Evolutionary conservation across 1,140 invertebrate genomes (phyloP), one percentile per base, ranked within the genome.

Genomic region (Ephestia elutella): DNA sequence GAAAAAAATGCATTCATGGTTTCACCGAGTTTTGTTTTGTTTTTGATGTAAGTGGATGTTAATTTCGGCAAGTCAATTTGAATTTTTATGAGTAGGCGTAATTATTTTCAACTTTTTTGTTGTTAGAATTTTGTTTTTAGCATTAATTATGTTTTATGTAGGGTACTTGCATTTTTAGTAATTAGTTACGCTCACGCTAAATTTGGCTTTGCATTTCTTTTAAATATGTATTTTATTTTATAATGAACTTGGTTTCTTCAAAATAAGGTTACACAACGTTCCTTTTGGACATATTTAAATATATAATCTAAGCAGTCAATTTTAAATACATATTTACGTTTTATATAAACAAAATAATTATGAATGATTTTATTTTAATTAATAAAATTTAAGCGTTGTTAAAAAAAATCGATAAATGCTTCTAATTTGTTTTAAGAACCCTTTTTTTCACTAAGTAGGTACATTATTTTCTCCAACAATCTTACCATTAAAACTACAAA

Each of bases 21-120:
- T 15, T 55, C 54, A 35, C 54, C 20, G 21, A 17, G 21, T 53
- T 53, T 10, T 21, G 20, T 53, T 53, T 53, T 53, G 20, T 25
- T 53, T 53, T 25, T 25, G 9, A 19, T 50, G 18, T 20, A 35
- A 35, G 10, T 35, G 1, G 30, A 32, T 32, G 30, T 32, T 32
- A 32, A 32, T 44, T 17, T 44, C 7, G 38, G 38, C 15, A n/a
- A 44, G 38, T n/a, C 38, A 44, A 44, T 44, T 44, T 32, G 30
- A 44, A 15, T 44, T 44, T 44, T 44, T 44, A 35, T 35, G 3
- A 44, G 13, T 44, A 44, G 13, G 38, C 38, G 38, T 17, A 15
- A 44, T 44, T 15, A 44, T 44, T 44, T 15, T 4, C 15, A 1
- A 44, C 15, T n/a, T 44, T 44, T 44, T n/a, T 44, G 13, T 4